A percentile compares a stretch with the other conserved stretches of the same genome.
phyloP scores from a whole-genome alignment of 1,140 invertebrate species.

The Latrodectus geometricus region DNA sequence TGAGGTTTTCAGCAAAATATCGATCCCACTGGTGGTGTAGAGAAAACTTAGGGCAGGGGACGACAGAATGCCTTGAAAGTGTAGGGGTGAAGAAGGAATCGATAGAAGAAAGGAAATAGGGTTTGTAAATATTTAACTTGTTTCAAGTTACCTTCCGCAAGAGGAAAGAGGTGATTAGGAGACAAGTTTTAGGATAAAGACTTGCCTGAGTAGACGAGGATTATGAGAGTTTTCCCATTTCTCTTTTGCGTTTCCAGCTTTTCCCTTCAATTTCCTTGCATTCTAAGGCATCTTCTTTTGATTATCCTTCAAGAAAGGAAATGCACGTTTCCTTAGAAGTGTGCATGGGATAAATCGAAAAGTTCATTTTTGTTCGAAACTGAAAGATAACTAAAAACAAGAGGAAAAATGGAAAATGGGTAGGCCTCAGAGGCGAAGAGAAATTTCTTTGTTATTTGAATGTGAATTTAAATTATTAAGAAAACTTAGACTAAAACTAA shows the following conservation, averaged over 20 bases:
- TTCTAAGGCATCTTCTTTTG: background rate
- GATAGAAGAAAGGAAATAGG: constrained; percentile 57
- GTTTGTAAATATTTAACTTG: constrained; percentile 61
- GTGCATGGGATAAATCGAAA: background rate
- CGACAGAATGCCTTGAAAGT: background rate
- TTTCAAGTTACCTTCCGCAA: constrained; percentile 55
- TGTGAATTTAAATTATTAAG: too few species aligned
- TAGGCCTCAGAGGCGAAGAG: too few species aligned
- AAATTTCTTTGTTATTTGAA: too few species aligned
- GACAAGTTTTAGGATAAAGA: constrained; percentile 24
- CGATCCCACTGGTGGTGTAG: constrained; percentile 15
- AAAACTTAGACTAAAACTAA: too few species aligned
- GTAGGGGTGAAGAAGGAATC: constrained; percentile 41
- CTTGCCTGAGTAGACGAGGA: constrained; percentile 31
- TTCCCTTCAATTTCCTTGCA: constrained; percentile 10
- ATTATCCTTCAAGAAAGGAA: background rate
- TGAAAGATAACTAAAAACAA: background rate
- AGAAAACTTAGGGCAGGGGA: constrained; percentile 11
- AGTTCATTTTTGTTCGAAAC: background rate
- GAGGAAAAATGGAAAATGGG: too few species aligned
- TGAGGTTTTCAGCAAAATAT: constrained; percentile 55
- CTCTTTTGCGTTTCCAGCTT: background rate
- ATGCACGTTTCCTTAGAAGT: background rate
- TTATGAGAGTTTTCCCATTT: constrained; percentile 24
- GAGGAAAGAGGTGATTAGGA: constrained; percentile 48